A percentile compares a stretch with the other conserved stretches of the same genome.
Evolutionary conservation across 2,113 vertebrate genomes (phyloP).

Genomic region (Notechis scutatus): DNA sequence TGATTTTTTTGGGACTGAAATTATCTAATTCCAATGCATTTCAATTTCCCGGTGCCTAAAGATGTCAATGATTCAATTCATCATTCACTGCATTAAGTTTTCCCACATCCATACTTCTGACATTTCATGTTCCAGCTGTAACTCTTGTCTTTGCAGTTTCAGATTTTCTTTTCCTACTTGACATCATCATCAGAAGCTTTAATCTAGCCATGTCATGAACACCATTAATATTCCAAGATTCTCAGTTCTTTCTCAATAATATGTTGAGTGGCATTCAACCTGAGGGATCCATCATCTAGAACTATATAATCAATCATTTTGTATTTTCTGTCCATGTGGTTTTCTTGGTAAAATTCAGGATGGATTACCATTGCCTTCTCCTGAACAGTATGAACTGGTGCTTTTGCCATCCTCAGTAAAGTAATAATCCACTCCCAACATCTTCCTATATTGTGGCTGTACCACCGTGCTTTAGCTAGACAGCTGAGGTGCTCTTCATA

Average conservation of each 20-base stretch:
- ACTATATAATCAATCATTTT: background rate
- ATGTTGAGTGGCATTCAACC: background rate
- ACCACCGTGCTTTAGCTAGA: background rate
- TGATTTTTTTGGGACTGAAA: background rate
- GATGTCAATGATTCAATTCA: background rate
- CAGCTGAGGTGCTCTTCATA: background rate
- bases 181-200: background rate
- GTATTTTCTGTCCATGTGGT: background rate
- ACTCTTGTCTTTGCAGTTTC: background rate
- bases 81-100: background rate
- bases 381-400: background rate
- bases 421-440: background rate
- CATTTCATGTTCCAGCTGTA: background rate
- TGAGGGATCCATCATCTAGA: background rate
- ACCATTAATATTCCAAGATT: background rate
- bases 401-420: background rate
- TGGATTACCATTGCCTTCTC: background rate
- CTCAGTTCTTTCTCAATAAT: background rate
- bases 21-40: background rate
- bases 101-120: background rate
- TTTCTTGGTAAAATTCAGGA: background rate
- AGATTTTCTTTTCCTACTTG: background rate
- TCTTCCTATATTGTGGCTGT: background rate
- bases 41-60: background rate
- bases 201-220: background rate